Evolutionary conservation across 2,797 vertebrate species (phyloP).

Genomic region (Ataeniobius toweri): DNA sequence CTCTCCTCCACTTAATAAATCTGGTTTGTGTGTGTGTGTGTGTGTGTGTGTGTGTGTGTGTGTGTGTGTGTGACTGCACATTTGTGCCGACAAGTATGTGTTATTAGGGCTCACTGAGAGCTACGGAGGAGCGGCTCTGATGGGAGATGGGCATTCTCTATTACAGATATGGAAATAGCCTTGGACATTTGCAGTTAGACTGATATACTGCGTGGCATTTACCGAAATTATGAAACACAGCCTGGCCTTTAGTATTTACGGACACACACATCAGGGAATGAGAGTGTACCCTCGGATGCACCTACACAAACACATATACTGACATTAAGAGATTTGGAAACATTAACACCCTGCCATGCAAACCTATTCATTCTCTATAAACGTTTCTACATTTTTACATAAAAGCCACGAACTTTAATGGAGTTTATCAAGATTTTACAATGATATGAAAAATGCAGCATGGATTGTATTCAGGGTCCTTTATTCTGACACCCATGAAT

Average conservation of each 20-base stretch:
- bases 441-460: not conserved
- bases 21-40: constrained; percentile 36
- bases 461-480: not conserved
- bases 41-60: constrained; percentile 6
- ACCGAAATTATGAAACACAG: constrained; percentile 64
- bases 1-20: constrained; percentile 61
- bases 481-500: not conserved
- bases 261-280: constrained; percentile 26
- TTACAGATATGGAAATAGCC: constrained; percentile 71
- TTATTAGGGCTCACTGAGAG: constrained; percentile 42
- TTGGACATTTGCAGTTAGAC: constrained; percentile 53
- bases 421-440: not conserved
- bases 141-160: constrained; percentile 57
- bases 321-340: constrained; percentile 17
- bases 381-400: not conserved
- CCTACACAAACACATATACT: not conserved
- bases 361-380: not conserved
- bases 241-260: constrained; percentile 49
- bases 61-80: not conserved
- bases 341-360: not conserved
- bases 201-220: constrained; percentile 69
- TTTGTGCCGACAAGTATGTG: constrained; percentile 37
- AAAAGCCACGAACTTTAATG: not conserved
- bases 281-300: constrained; percentile 7
- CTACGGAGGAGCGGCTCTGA: constrained; percentile 42